Conservation (phyloP, 2,113 vertebrate species). For the Aythya baeri region DNA sequence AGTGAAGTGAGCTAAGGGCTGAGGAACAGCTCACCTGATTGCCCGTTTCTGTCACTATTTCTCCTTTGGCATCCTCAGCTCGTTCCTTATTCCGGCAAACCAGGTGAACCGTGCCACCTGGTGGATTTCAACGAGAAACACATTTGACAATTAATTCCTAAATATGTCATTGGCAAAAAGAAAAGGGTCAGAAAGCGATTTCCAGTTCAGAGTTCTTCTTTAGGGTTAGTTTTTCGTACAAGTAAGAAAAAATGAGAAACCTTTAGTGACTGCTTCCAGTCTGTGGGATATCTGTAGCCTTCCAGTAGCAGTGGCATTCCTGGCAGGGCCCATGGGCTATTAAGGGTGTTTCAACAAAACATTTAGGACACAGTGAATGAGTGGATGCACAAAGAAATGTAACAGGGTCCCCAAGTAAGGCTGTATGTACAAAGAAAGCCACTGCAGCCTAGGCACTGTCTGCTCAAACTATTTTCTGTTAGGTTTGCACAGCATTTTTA, state of each 20-base stretch:
- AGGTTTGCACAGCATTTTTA: not conserved
- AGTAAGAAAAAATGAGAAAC: not conserved
- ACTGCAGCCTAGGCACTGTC: not conserved
- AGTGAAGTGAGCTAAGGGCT: not conserved
- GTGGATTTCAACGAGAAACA: slow-evolving; percentile 37
- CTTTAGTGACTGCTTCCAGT: not conserved
- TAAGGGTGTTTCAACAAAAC: not conserved
- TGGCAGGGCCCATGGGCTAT: not conserved
- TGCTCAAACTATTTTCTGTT: not conserved
- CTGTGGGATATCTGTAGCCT: not conserved
- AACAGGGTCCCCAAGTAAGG: rapidly evolving
- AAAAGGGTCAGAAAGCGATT: not conserved
- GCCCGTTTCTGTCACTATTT: slow-evolving; percentile 79
- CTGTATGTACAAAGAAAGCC: not conserved
- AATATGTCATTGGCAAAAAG: not conserved
- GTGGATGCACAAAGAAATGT: not conserved
- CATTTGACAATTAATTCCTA: not conserved
- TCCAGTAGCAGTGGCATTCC: not conserved
- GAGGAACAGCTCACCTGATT: slow-evolving; percentile 73
- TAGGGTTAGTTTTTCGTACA: not conserved
- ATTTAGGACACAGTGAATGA: not conserved
- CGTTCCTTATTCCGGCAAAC: slow-evolving; percentile 80
- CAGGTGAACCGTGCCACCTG: slow-evolving; percentile 89
- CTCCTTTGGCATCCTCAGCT: slow-evolving; percentile 79
- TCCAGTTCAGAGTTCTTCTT: not conserved